Percentiles rank a stretch among this genome's conserved stretches.
phyloP scores from a whole-genome alignment of 2,113 vertebrate species.

The Chaetodon trifascialis region DNA sequence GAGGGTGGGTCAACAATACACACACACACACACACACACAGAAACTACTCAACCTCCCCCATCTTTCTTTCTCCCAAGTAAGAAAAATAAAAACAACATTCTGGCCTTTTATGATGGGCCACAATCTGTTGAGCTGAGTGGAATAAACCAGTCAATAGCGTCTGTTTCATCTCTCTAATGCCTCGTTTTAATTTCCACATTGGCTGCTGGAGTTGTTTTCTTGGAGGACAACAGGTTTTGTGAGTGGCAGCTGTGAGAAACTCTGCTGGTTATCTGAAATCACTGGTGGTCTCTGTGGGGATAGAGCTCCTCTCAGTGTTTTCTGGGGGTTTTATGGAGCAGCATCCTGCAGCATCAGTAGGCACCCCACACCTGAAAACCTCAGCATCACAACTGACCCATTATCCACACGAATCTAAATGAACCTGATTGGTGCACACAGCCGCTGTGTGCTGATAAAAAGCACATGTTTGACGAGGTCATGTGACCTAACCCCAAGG shows the following conservation, averaged over 20 bases:
- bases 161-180: constrained; percentile 39
- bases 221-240: constrained; percentile 20
- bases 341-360: neutral
- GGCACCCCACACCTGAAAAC: neutral
- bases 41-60: neutral
- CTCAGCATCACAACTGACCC: neutral
- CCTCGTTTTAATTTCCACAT: constrained; percentile 28
- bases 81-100: neutral
- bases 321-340: neutral
- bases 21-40: neutral
- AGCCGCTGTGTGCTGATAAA: neutral
- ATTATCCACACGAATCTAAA: too few species aligned
- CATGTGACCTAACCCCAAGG: neutral
- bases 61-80: neutral
- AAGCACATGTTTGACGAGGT: neutral
- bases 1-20: constrained; percentile 8
- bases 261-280: constrained; percentile 6
- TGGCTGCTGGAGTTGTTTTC: constrained; percentile 24
- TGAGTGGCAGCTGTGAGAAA: constrained; percentile 40
- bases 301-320: constrained; percentile 29
- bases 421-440: neutral
- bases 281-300: constrained; percentile 5
- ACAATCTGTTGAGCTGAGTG: constrained; percentile 19
- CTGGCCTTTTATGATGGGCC: constrained; percentile 1
- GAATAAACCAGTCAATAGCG: constrained; percentile 40